Percentiles rank a stretch among this genome's conserved stretches.
Conservation (phyloP, 2,888 invertebrate species). For the Eupithecia vulgata region DNA sequence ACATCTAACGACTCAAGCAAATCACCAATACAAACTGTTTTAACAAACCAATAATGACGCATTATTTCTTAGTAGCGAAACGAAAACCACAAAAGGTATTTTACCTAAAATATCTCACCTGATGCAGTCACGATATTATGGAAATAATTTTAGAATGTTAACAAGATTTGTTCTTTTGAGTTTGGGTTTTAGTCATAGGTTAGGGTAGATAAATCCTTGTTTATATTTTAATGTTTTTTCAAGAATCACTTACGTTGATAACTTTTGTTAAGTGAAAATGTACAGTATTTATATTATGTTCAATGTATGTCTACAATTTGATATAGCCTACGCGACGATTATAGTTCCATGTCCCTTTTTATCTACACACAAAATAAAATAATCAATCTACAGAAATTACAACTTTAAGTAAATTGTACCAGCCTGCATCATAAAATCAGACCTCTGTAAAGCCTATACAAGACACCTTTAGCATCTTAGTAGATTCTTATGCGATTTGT, state of each 20-base stretch:
- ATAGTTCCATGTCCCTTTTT: background rate
- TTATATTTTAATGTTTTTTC: no score
- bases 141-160: background rate
- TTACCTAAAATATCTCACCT: conserved; percentile 47
- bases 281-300: no score
- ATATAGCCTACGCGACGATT: background rate
- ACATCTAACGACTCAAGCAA: conserved; percentile 10
- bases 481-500: conserved; percentile 52
- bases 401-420: background rate
- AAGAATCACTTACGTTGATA: background rate
- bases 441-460: background rate
- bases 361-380: background rate
- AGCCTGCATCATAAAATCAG: background rate
- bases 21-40: conserved; percentile 26
- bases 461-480: conserved; percentile 2
- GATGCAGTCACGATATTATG: conserved; percentile 42
- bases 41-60: conserved; percentile 43
- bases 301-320: no score
- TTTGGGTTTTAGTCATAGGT: background rate
- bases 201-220: background rate
- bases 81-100: conserved; percentile 47
- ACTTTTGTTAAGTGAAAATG: background rate
- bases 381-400: no score
- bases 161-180: background rate
- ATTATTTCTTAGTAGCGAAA: conserved; percentile 49